Percentiles rank a stretch among this genome's conserved stretches.
Conservation (phyloP, 92 coral and sea anemone genomes). For the Paramuricea clavata region DNA sequence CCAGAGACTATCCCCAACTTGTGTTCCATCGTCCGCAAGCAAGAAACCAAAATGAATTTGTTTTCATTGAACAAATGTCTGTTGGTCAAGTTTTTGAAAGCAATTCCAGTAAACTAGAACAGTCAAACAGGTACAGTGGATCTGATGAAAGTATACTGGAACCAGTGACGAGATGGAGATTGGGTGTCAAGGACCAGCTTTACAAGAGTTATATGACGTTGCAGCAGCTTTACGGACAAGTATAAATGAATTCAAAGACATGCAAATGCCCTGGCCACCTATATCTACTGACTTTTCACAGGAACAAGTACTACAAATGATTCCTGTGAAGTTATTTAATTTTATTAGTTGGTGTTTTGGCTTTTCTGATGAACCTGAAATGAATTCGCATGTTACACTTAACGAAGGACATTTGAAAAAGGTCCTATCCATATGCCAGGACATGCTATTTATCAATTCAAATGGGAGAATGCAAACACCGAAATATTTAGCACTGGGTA, state of each 20-base stretch:
- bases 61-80: background rate
- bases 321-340: constrained; percentile 1
- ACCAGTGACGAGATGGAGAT: background rate
- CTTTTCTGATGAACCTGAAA: constrained; percentile 16
- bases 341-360: background rate
- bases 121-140: background rate
- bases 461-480: constrained; percentile 8
- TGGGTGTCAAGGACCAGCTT: background rate
- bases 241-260: background rate
- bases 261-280: constrained; percentile 1
- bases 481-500: background rate
- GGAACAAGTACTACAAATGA: background rate
- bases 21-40: background rate
- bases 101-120: background rate
- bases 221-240: background rate
- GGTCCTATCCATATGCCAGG: constrained; percentile 13
- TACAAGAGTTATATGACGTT: constrained; percentile 1
- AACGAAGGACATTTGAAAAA: background rate
- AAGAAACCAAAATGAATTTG: background rate
- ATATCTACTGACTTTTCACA: background rate
- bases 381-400: background rate
- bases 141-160: background rate
- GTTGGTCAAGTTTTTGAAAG: background rate
- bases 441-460: constrained; percentile 12
- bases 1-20: background rate